phyloP scores from a whole-genome alignment of 92 coral and sea anemone genomes.

The Scolanthus callimorphus region DNA sequence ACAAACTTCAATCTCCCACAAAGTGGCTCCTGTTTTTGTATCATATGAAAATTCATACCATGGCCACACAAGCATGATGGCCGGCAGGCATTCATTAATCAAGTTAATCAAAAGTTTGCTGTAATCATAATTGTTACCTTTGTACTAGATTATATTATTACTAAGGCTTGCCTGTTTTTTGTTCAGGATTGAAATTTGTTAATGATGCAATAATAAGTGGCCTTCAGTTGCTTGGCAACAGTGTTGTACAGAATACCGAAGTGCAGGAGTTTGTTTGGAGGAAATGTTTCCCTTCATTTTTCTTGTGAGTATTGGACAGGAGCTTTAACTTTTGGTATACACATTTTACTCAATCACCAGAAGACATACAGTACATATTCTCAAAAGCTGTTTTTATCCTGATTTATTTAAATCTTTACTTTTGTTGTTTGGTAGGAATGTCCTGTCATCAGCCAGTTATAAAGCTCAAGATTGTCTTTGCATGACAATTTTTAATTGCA shows the following conservation, averaged over 20 bases:
- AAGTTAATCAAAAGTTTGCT: no score
- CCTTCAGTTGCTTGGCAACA: constrained; percentile 84
- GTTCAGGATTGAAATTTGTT: constrained; percentile 24
- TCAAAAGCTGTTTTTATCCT: no score
- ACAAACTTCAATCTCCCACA: no score
- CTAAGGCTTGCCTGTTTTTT: neutral
- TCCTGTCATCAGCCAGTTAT: constrained; percentile 50
- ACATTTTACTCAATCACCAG: no score
- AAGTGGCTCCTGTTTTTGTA: constrained; percentile 44
- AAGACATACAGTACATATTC: no score
- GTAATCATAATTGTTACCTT: no score
- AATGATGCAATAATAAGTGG: constrained; percentile 61
- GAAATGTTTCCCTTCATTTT: constrained; percentile 70
- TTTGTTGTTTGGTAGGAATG: constrained; percentile 30
- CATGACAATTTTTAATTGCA: constrained; percentile 94
- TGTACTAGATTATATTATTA: no score
- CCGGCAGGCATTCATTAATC: no score
- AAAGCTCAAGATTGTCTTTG: constrained; percentile 71
- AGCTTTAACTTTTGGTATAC: neutral
- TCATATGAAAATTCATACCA: no score
- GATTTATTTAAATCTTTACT: no score
- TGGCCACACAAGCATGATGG: no score
- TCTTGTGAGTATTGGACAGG: constrained; percentile 48
- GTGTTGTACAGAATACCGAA: constrained; percentile 52
- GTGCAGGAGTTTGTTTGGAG: constrained; percentile 73